phyloP scores from a whole-genome alignment of 2,113 vertebrate genomes.

The Salvator merianae region DNA sequence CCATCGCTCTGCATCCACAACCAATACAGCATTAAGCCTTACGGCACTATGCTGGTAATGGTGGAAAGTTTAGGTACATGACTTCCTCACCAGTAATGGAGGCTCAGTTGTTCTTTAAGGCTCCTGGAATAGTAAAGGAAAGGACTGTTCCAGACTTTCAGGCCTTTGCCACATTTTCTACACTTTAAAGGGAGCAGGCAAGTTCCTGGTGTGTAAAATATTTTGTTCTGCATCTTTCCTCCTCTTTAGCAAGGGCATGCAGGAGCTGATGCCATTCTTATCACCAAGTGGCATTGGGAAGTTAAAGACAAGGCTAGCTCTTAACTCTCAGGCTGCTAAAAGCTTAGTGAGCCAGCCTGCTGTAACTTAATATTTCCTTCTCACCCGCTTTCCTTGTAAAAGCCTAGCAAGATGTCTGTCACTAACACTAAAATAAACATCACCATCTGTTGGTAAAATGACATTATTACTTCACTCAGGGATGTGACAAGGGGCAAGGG shows the following conservation, averaged over 20 bases:
- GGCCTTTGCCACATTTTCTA: background rate
- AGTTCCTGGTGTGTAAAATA: background rate
- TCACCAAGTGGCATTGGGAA: background rate
- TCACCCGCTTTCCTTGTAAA: constrained; percentile 7
- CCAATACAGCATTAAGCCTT: too few relatives aligned
- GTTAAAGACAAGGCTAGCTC: background rate
- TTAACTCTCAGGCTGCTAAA: constrained; percentile 5
- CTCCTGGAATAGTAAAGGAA: background rate
- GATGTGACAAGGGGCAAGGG: constrained; percentile 18
- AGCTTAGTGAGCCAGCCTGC: background rate
- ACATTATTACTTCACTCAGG: constrained; percentile 16
- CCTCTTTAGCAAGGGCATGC: background rate
- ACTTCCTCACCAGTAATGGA: background rate
- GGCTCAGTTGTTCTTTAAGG: background rate
- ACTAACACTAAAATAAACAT: constrained; percentile 44
- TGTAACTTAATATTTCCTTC: constrained; percentile 32
- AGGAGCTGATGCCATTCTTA: background rate
- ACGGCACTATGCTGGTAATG: too few relatives aligned
- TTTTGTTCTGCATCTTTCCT: constrained; percentile 8
- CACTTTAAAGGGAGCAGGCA: background rate
- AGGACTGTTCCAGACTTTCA: background rate
- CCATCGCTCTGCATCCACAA: too few relatives aligned
- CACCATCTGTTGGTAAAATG: constrained; percentile 27
- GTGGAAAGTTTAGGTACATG: background rate
- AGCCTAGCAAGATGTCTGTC: constrained; percentile 30